Evolutionary conservation across 2,888 invertebrate genomes (phyloP), one percentile per base, ranked within the genome.

Genomic region (Diaphora mendica): DNA sequence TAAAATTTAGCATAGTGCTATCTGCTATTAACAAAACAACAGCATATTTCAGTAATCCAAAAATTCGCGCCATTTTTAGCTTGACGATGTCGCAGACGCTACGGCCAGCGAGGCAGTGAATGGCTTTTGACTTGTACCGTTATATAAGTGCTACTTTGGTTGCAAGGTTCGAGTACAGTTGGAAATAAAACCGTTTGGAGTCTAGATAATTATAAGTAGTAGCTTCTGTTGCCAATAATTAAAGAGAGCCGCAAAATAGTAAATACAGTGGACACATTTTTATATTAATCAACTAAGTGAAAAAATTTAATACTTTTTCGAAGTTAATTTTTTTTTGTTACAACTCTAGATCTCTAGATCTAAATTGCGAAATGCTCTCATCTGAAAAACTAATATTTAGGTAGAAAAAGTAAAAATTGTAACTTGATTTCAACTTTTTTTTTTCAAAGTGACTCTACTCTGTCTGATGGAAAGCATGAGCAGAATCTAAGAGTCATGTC

Each of bases 1-100:
- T 94, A 93, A 94, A 95, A 95, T 94, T 93, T 88, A 94, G 91
- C 95, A 95, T 94, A 93, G 88, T 89, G 91, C 88, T 88, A 90
- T 92, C 91, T 88, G 94, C 94, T 92, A 95, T 89, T 89, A 95
- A 93, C 89, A 94, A 93, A 93, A 95, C 87, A 90, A 95, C 88
- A 75, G 88, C 90, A 86, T 81, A 89, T 90, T 90, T 94, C 82
- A 95, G 87, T 89, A 93, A 76, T 76, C 86, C 93, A 82, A 93
- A 87, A 89, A 93, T 77, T 79, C 87, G 86, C 77, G 85, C 83
- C 91, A 93, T 91, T 73, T 69, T 35, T 23, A 51, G 15, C 17
- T 48, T n/a, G 55, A 62, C 64, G 33, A n/a, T 64, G 70, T 65
- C 33, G 30, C 15, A 30, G 15, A 64, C 11, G 23, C n/a, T 20